Conservation (phyloP, 2,797 vertebrate species). For the Rhabdophis nuchalis region DNA sequence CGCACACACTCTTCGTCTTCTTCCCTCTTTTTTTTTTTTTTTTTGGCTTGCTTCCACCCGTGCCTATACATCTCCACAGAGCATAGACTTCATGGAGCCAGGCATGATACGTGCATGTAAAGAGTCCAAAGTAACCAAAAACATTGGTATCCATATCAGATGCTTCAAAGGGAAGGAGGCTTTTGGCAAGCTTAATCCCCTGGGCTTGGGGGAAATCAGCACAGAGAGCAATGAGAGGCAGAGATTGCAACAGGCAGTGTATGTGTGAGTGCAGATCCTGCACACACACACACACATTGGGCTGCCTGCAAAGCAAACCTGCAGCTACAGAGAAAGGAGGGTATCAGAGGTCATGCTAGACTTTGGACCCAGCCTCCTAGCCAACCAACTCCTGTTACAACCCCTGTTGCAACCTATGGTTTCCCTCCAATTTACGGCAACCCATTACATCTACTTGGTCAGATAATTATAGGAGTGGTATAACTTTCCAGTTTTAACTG, state of each 20-base stretch:
- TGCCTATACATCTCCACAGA: slow-evolving; percentile 65
- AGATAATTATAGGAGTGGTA: slow-evolving; percentile 35
- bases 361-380: slow-evolving; percentile 31
- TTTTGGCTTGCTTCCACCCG: slow-evolving; percentile 73
- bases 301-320: slow-evolving; percentile 29
- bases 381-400: slow-evolving; percentile 44
- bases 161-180: slow-evolving; percentile 64
- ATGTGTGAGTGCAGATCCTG: background rate
- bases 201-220: slow-evolving; percentile 46
- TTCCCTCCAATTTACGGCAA: slow-evolving; percentile 40
- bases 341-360: background rate
- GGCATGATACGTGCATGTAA: slow-evolving; percentile 55
- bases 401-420: slow-evolving; percentile 23
- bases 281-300: background rate
- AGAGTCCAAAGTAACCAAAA: slow-evolving; percentile 62
- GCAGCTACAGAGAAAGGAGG: slow-evolving; percentile 25
- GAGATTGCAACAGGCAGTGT: background rate
- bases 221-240: background rate
- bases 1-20: background rate
- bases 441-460: slow-evolving; percentile 54
- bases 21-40: background rate
- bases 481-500: slow-evolving; percentile 37
- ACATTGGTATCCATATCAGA: slow-evolving; percentile 64
- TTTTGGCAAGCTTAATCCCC: slow-evolving; percentile 46
- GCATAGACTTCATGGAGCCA: slow-evolving; percentile 74